Evolutionary conservation across 2,113 vertebrate species (phyloP).

Genomic region (Verasper variegatus): DNA sequence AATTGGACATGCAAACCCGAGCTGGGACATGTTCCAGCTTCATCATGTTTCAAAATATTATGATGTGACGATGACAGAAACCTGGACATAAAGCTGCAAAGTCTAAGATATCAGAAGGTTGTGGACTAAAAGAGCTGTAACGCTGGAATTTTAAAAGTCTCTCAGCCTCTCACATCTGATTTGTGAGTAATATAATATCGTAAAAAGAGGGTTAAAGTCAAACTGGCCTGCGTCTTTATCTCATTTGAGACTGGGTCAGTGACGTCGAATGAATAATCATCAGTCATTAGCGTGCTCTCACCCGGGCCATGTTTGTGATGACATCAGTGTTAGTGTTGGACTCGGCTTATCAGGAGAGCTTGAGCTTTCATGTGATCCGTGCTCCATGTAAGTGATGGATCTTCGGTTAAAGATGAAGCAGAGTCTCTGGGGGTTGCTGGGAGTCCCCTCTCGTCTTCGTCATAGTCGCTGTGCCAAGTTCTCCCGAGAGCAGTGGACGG

Average conservation of each 20-base stretch:
- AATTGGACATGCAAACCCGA: background rate
- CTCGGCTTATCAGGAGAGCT: slow-evolving; percentile 60
- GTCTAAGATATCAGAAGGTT: slow-evolving; percentile 37
- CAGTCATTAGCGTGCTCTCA: slow-evolving; percentile 43
- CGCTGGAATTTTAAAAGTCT: slow-evolving; percentile 17
- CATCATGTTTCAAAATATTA: slow-evolving; percentile 19
- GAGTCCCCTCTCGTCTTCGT: slow-evolving; percentile 57
- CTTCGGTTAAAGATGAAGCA: slow-evolving; percentile 43
- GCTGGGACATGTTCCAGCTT: slow-evolving; percentile 13
- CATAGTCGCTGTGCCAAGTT: slow-evolving; percentile 47
- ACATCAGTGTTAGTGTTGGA: slow-evolving; percentile 75
- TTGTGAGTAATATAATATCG: slow-evolving; percentile 34
- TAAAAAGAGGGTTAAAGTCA: slow-evolving; percentile 48
- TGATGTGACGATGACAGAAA: slow-evolving; percentile 26
- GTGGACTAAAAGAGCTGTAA: slow-evolving; percentile 7
- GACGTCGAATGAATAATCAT: slow-evolving; percentile 58
- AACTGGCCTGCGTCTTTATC: slow-evolving; percentile 43
- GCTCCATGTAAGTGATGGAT: slow-evolving; percentile 62
- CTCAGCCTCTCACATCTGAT: slow-evolving; percentile 29
- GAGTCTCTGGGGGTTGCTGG: slow-evolving; percentile 29
- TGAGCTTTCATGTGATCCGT: slow-evolving; percentile 48
- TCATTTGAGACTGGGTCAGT: slow-evolving; percentile 52
- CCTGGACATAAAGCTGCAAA: slow-evolving; percentile 19
- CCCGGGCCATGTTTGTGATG: slow-evolving; percentile 52
- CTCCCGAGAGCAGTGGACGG: slow-evolving; percentile 18